These are phyloP conservation scores for Vulpes vulpes DNA, from an alignment of 2,113 vertebrate genomes.

Conservation along the genomic window DNA sequence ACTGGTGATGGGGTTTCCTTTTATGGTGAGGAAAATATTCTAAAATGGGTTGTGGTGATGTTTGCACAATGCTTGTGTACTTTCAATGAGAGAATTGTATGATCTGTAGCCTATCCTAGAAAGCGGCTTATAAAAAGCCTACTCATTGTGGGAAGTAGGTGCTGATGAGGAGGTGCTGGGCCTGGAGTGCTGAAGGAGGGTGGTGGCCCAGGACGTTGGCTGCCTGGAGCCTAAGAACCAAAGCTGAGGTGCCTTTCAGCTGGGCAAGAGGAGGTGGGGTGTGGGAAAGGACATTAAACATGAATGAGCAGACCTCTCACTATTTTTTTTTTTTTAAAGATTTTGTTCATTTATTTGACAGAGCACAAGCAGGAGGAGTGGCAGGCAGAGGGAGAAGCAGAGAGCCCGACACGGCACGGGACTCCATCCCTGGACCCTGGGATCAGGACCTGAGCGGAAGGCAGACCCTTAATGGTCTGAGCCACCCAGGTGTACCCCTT, in stretches of 20 bases:
- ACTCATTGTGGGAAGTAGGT: not conserved
- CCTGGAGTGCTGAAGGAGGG: not conserved
- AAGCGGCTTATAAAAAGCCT: not conserved
- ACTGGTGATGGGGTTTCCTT: not conserved
- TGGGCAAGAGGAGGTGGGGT: not conserved
- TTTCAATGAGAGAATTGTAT: not conserved
- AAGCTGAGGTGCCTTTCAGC: not conserved
- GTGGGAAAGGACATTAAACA: not conserved
- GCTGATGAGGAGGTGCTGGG: not conserved
- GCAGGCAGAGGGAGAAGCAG: not conserved
- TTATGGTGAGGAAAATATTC: rapidly evolving
- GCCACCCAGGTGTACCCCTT: too few species aligned
- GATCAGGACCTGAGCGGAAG: too few species aligned
- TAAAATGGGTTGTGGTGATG: not conserved
- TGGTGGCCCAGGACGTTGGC: not conserved
- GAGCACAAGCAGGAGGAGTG: not conserved
- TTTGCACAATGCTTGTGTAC: not conserved
- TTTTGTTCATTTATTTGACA: not conserved
- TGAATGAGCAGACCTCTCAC: not conserved
- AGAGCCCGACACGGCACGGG: too few species aligned
- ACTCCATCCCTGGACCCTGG: too few species aligned
- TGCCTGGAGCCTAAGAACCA: not conserved
- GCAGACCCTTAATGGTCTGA: too few species aligned
- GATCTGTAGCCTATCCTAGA: rapidly evolving
- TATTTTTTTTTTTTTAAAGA: not conserved